Evolutionary conservation across 1,140 invertebrate species (phyloP).

Genomic region (Drosophila melanogaster): Release_6_plus_ISO1_MT NT_033777.3:18503001-18503500

Average conservation of each 20-base stretch:
- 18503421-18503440: slow-evolving; percentile 6
- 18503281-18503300: slow-evolving; percentile 50
- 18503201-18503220: slow-evolving; percentile 36
- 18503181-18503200: slow-evolving; percentile 76
- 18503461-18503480: too few relatives aligned
- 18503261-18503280: slow-evolving; percentile 26
- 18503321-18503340: slow-evolving; percentile 47
- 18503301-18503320: slow-evolving; percentile 47
- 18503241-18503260: slow-evolving; percentile 18
- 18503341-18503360: slow-evolving; percentile 12
- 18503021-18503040: slow-evolving; percentile 84
- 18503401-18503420: slow-evolving; percentile 32
- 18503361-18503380: slow-evolving; percentile 12
- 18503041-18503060: slow-evolving; percentile 76
- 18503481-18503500: too few relatives aligned
- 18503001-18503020: slow-evolving; percentile 82
- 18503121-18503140: slow-evolving; percentile 54
- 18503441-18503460: not conserved
- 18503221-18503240: slow-evolving; percentile 11
- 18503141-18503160: slow-evolving; percentile 74
- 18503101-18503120: slow-evolving; percentile 71
- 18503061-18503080: slow-evolving; percentile 63
- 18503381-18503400: slow-evolving; percentile 17
- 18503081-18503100: slow-evolving; percentile 51
- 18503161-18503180: slow-evolving; percentile 68